A percentile compares a stretch with the other conserved stretches of the same genome.
phyloP scores from a whole-genome alignment of 2,888 invertebrate genomes.

The Cybosia mesomella region DNA sequence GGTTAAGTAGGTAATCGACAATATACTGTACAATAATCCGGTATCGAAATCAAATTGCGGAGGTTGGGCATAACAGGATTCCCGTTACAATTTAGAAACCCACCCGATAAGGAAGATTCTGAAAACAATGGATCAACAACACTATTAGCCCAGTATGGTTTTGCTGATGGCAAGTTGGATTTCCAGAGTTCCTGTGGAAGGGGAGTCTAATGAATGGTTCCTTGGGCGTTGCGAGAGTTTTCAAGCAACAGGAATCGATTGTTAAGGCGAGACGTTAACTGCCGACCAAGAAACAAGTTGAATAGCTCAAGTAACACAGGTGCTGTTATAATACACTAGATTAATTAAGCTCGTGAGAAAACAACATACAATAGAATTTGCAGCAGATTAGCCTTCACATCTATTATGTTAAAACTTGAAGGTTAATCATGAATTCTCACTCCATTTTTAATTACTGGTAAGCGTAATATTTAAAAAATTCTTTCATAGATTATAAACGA shows the following conservation, averaged over 20 bases:
- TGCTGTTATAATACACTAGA: slow-evolving; percentile 49
- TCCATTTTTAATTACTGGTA: slow-evolving; percentile 43
- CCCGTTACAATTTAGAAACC: neutral
- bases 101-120: neutral
- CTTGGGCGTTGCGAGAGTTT: too few species aligned
- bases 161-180: neutral
- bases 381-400: slow-evolving; percentile 54
- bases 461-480: slow-evolving; percentile 17
- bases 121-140: too few species aligned
- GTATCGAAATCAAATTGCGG: too few species aligned
- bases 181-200: neutral
- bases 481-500: neutral
- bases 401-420: slow-evolving; percentile 41
- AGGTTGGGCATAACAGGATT: neutral
- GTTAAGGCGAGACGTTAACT: neutral
- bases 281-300: slow-evolving; percentile 5
- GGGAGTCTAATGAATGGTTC: neutral
- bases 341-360: slow-evolving; percentile 55
- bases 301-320: slow-evolving; percentile 39
- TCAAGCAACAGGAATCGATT: neutral
- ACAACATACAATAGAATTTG: slow-evolving; percentile 44
- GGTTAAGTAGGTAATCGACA: too few species aligned
- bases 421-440: slow-evolving; percentile 36
- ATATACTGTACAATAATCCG: too few species aligned
- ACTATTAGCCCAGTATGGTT: too few species aligned